Evolutionary conservation across 23 tunicate species (phyloP).

Genomic region (Phallusia fumigata): DNA sequence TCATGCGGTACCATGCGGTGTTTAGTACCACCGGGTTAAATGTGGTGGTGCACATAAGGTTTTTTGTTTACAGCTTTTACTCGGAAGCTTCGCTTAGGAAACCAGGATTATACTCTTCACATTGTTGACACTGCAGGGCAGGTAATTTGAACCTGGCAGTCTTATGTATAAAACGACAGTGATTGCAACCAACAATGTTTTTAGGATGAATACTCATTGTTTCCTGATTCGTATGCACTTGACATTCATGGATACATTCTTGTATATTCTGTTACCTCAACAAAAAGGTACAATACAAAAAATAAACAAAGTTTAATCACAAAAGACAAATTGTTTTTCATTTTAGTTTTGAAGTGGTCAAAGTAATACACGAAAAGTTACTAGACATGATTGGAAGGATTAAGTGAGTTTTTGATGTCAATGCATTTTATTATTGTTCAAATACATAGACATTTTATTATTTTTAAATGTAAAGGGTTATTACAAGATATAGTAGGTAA

Average conservation of each 20-base stretch:
- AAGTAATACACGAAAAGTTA: constrained; percentile 83
- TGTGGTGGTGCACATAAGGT: too few relatives aligned
- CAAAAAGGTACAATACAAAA: constrained; percentile 68
- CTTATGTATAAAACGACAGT: not conserved
- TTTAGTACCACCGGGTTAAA: too few relatives aligned
- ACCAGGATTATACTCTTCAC: constrained; percentile 63
- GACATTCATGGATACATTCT: constrained; percentile 92
- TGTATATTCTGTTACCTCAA: constrained; percentile 85
- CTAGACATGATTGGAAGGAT: constrained; percentile 85
- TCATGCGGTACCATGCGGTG: too few relatives aligned
- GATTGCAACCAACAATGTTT: not conserved
- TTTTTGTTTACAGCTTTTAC: constrained; percentile 66
- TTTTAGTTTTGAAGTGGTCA: constrained; percentile 91
- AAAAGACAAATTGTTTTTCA: not conserved
- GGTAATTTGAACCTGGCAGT: constrained; percentile 12
- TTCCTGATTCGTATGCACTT: constrained; percentile 84
- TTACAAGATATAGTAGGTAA: too few relatives aligned
- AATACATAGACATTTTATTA: too few relatives aligned
- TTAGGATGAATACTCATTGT: constrained; percentile 91
- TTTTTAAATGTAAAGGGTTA: too few relatives aligned
- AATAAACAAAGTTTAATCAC: too few relatives aligned
- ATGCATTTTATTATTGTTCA: too few relatives aligned
- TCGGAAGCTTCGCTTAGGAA: constrained; percentile 32
- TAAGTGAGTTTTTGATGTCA: constrained; percentile 20
- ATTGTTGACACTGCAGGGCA: constrained; percentile 97